Percentiles rank a stretch among this genome's conserved stretches.
Evolutionary conservation across 92 coral and sea anemone species (phyloP).

Genomic region (Epizoanthus rinbou): DNA sequence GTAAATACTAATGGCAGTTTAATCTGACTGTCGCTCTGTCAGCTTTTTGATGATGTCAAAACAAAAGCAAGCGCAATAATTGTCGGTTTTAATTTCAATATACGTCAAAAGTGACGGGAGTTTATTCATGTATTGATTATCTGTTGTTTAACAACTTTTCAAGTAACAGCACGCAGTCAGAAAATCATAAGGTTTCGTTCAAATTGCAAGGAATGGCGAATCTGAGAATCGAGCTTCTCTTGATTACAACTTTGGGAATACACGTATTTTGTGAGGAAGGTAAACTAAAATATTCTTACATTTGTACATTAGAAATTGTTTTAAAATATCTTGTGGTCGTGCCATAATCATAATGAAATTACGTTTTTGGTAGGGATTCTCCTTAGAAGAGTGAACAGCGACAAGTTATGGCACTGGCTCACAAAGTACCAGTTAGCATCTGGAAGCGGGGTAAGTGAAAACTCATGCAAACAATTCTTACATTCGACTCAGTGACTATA

Average conservation of each 20-base stretch:
- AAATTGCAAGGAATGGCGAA: background rate
- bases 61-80: slow-evolving; percentile 20
- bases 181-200: background rate
- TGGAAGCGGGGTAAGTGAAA: slow-evolving; percentile 68
- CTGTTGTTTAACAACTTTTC: background rate
- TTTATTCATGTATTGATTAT: background rate
- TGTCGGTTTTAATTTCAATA: background rate
- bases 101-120: slow-evolving; percentile 5
- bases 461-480: background rate
- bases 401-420: slow-evolving; percentile 69
- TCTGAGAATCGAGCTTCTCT: background rate
- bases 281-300: background rate
- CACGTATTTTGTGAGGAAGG: slow-evolving; percentile 37
- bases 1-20: background rate
- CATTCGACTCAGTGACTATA: background rate
- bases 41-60: background rate
- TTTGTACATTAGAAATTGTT: background rate
- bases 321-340: background rate
- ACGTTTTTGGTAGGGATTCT: slow-evolving; percentile 48
- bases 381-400: slow-evolving; percentile 37
- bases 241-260: background rate
- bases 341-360: background rate
- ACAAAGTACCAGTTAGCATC: slow-evolving; percentile 62
- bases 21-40: background rate
- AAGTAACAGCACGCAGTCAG: background rate